Evolutionary conservation across 2,888 invertebrate species (phyloP), one percentile per base, ranked within the genome.

Genomic region (Tipula helvola): DNA sequence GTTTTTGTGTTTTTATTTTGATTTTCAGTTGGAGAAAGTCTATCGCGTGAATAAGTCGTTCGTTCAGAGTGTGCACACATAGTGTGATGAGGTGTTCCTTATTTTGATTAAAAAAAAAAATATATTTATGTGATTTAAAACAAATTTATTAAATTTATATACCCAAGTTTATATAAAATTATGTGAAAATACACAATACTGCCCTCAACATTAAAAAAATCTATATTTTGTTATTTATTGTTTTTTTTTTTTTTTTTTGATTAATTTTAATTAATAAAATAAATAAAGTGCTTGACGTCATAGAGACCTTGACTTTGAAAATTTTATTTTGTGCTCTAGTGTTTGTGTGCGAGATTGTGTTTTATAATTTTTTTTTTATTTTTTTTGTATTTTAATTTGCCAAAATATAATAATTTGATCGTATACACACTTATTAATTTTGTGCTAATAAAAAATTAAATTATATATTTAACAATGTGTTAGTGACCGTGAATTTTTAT

Each of bases 11-110:
- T 41, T 39, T 41, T 39, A 84, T 84, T 39, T 39, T 84, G 36
- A 39, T 84, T 84, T 84, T 84, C 84, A 84, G 84, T 84, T 84
- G 84, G 84, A 84, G 84, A 84, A 84, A 84, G 84, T 84, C 84
- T 36, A 84, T 84, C 84, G 84, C 84, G 84, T 84, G 84, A 84
- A 84, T 84, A 84, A 84, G 84, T 84, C 16, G 84, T 84, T 36
- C 84, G 36, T n/a, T 39, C n/a, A 39, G 16, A 16, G 84, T 28
- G 71, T 28, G 71, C 28, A 71, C 71, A 71, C 71, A 28, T 10
- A 71, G 71, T 71, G 71, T 71, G 71, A 71, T 28, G 28, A 71
- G 71, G 71, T 71, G 71, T 71, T 71, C 71, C 28, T 71, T 71
- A 71, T 3, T n/a, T 71, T 71, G 71, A 71, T 71, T 71, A 84